These are phyloP conservation scores for Thymelicus acteon DNA, from an alignment of 2,888 invertebrate genomes.

Conservation along the genomic window DNA sequence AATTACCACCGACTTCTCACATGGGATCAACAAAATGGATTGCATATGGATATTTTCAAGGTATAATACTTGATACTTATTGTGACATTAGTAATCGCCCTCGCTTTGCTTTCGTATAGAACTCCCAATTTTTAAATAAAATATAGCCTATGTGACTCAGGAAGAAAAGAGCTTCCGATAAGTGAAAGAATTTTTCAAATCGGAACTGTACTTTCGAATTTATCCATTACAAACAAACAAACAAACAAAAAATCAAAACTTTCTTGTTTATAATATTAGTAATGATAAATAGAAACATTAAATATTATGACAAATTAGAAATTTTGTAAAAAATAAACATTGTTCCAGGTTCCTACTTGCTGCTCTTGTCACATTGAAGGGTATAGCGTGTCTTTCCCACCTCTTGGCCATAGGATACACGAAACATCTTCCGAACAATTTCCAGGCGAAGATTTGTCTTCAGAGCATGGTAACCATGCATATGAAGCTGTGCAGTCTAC, in stretches of 20 bases:
- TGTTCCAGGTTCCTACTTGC: slow-evolving; percentile 88
- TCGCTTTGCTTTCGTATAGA: too few relatives aligned
- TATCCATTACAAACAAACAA: too few relatives aligned
- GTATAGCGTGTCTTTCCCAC: slow-evolving; percentile 88
- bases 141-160: too few relatives aligned
- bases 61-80: slow-evolving; percentile 60
- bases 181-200: too few relatives aligned
- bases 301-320: too few relatives aligned
- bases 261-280: too few relatives aligned
- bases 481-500: slow-evolving; percentile 77
- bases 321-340: slow-evolving; percentile 3
- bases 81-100: too few relatives aligned
- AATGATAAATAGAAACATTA: too few relatives aligned
- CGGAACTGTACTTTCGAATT: too few relatives aligned
- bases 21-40: slow-evolving; percentile 91
- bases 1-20: slow-evolving; percentile 92
- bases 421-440: slow-evolving; percentile 81
- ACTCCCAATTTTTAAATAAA: too few relatives aligned
- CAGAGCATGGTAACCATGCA: slow-evolving; percentile 76
- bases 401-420: slow-evolving; percentile 82
- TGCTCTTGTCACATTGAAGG: slow-evolving; percentile 93
- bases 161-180: too few relatives aligned
- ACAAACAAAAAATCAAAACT: too few relatives aligned
- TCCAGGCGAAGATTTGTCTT: slow-evolving; percentile 83
- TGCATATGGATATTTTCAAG: slow-evolving; percentile 94